A percentile compares a stretch with the other conserved stretches of the same genome.
Conservation (phyloP, 2,113 vertebrate genomes). For the Rostratula benghalensis region DNA sequence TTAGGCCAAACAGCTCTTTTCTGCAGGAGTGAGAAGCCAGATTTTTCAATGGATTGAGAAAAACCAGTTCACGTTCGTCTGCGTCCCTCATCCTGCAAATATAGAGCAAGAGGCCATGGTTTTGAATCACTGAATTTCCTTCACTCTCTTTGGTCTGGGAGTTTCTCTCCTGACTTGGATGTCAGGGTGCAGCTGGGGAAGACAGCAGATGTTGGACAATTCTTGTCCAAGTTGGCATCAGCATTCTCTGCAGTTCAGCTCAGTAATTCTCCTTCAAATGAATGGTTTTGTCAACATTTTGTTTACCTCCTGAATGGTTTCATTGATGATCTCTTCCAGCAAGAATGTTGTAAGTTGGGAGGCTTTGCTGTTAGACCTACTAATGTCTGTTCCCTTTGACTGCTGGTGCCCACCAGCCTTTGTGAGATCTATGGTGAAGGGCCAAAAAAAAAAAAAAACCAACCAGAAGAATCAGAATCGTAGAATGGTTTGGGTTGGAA, state of each 20-base stretch:
- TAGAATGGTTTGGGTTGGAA: too few species aligned
- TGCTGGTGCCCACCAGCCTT: neutral
- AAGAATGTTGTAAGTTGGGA: neutral
- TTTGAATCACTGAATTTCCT: neutral
- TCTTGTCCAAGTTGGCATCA: fast-evolving
- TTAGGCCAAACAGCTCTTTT: neutral
- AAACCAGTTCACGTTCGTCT: fast-evolving
- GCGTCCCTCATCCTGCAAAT: neutral
- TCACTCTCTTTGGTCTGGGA: neutral
- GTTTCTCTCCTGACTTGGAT: neutral
- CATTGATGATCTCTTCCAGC: neutral
- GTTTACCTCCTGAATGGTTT: neutral
- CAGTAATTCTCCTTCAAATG: neutral
- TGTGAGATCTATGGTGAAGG: neutral
- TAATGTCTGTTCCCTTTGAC: neutral
- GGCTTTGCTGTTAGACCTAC: neutral
- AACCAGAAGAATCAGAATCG: neutral
- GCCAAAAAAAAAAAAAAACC: neutral
- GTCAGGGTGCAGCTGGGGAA: neutral
- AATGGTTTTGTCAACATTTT: neutral
- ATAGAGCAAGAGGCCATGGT: neutral
- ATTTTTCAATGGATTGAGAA: neutral
- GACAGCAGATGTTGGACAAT: neutral
- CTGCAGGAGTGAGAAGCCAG: neutral
- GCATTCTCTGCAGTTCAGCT: neutral